Conservation (phyloP, 2,113 vertebrate species). For the Tenrec ecaudatus region DNA sequence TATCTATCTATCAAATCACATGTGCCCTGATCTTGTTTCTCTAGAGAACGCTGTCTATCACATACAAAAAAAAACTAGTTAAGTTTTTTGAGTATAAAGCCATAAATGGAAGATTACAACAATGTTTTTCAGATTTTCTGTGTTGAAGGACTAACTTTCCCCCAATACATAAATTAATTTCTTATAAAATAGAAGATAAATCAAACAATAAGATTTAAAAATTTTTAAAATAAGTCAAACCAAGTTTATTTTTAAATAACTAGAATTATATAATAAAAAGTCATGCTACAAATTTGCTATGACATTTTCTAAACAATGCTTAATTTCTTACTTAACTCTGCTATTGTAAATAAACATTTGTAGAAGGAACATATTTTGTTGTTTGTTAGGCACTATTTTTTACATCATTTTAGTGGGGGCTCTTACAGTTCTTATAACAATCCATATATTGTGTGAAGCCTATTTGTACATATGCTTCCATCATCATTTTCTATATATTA, state of each 20-base stretch:
- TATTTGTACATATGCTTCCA: too few species aligned
- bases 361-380: not conserved
- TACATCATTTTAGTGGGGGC: too few species aligned
- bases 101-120: not conserved
- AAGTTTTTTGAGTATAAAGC: not conserved
- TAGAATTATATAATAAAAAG: not conserved
- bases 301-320: not conserved
- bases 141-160: not conserved
- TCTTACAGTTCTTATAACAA: too few species aligned
- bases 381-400: too few species aligned
- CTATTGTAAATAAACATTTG: not conserved
- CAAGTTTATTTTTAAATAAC: not conserved
- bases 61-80: not conserved
- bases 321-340: constrained; percentile 1
- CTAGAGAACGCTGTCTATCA: too few species aligned
- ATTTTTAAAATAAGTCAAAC: not conserved
- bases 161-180: not conserved
- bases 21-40: too few species aligned
- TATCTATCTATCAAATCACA: too few species aligned
- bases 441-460: too few species aligned
- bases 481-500: too few species aligned
- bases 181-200: not conserved
- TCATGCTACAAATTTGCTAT: not conserved
- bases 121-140: not conserved
- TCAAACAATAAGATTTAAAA: not conserved